These are phyloP conservation scores for Myotis vivesi DNA, from an alignment of 2,797 vertebrate species.

Conservation along the genomic window DNA sequence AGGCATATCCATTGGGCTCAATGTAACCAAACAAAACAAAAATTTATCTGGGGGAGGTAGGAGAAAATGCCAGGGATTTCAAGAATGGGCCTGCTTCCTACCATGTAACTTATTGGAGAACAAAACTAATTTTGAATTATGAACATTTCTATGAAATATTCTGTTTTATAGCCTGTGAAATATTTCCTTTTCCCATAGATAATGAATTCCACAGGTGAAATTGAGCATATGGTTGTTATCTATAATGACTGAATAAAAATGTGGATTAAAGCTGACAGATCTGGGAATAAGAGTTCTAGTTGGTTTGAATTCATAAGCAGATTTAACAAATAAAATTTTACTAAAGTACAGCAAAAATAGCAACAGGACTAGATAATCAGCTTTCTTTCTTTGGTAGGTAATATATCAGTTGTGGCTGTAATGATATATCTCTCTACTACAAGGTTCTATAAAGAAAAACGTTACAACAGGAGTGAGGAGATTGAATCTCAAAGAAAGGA, in stretches of 20 bases:
- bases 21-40: neutral
- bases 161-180: neutral
- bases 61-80: conserved; percentile 26
- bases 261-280: neutral
- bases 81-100: conserved; percentile 1
- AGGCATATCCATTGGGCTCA: neutral
- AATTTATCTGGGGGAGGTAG: neutral
- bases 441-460: neutral
- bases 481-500: neutral
- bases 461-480: neutral
- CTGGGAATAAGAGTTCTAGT: neutral
- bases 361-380: neutral
- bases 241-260: neutral
- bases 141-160: neutral
- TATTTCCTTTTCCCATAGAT: neutral
- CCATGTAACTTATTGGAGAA: neutral
- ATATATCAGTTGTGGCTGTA: neutral
- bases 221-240: neutral
- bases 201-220: neutral
- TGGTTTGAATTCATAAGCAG: neutral
- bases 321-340: neutral
- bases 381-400: conserved; percentile 43
- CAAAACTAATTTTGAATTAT: conserved; percentile 28
- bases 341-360: conserved; percentile 6
- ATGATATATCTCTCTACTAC: neutral